Base-by-base conservation (phyloP, 2,888 invertebrate species). In the Diarsia rubi region DNA sequence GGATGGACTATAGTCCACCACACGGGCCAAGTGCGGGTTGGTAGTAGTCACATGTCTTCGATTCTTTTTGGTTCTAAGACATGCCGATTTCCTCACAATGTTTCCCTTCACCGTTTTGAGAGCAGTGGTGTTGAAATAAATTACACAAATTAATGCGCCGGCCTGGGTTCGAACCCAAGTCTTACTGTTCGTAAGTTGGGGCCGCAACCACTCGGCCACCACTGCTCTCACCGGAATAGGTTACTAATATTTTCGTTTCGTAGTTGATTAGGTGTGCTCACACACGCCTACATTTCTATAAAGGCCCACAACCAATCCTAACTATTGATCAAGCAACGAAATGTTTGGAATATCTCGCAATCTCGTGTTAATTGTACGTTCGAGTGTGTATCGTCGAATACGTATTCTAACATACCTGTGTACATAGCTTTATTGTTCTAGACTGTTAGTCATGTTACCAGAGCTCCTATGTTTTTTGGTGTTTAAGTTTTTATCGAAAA, bases 401-500 rank as follows among this genome's bases (percentile, higher is more conserved):
- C 8, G 59, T 37, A 45, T n/a, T 44, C 12, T 16, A 16, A 31
- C 11, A 0, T 45, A 68, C 3, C 21, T 47, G 21, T 49, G 47
- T 49, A 21, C 9, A 24, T 52, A 73, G 69, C 59, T 69, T 60
- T 37, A 45, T 68, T 66, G n/a, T 45, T 44, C 21, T 68, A 37
- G 12, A 57, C 27, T 62, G 37, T 70, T 68, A 52, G 75, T 75
- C 68, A 78, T 66, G 65, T 81, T 78, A 75, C 12, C 54, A 49
- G 11, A 67, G 59, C 16, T 49, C 9, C 5, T 52, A 42, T 47
- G 59, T n/a, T n/a, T n/a, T n/a, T n/a, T n/a, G n/a, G n/a, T n/a
- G n/a, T n/a, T n/a, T n/a, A n/a, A n/a, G n/a, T n/a, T n/a, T n/a
- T n/a, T n/a, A n/a, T n/a, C n/a, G n/a, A n/a, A n/a, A n/a, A n/a